phyloP scores from a whole-genome alignment of 1,140 invertebrate genomes.

The Philotrypesis tridentata region DNA sequence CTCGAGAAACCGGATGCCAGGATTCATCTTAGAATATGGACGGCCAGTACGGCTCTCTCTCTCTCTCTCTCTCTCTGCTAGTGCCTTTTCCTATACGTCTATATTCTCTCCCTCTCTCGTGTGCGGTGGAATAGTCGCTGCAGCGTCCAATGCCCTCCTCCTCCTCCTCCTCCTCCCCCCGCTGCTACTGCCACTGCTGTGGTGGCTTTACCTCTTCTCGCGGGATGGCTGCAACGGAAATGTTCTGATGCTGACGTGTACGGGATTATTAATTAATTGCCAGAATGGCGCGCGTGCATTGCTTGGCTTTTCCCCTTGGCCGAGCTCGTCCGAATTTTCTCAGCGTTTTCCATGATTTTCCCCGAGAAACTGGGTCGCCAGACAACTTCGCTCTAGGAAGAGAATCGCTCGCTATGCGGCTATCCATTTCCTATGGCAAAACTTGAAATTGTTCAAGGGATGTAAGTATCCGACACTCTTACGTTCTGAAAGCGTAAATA shows the following conservation, averaged over 20 bases:
- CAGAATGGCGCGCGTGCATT: conserved; percentile 10
- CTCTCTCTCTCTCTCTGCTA: background rate
- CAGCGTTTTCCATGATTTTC: no score
- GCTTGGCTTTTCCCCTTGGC: background rate
- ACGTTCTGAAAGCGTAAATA: no score
- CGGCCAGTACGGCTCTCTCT: background rate
- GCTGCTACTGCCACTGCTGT: background rate
- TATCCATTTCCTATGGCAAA: no score
- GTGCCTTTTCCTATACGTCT: background rate
- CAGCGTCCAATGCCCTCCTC: background rate
- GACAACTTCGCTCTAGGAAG: no score
- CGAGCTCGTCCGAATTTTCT: no score
- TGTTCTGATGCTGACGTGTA: conserved; percentile 1
- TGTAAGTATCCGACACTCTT: no score
- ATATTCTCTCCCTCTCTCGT: background rate
- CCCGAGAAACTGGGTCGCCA: no score
- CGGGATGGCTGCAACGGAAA: conserved; percentile 10
- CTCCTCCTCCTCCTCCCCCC: no score
- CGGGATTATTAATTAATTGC: conserved; percentile 20
- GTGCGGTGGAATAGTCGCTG: background rate
- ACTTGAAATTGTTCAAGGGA: no score
- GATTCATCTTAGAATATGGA: conserved; percentile 37
- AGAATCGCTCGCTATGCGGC: no score
- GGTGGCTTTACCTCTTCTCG: conserved; percentile 18
- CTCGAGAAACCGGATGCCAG: conserved; percentile 47